Percentiles rank a stretch among this genome's conserved stretches.
Evolutionary conservation across 2,113 vertebrate genomes (phyloP).

Genomic region (Penelope pileata): DNA sequence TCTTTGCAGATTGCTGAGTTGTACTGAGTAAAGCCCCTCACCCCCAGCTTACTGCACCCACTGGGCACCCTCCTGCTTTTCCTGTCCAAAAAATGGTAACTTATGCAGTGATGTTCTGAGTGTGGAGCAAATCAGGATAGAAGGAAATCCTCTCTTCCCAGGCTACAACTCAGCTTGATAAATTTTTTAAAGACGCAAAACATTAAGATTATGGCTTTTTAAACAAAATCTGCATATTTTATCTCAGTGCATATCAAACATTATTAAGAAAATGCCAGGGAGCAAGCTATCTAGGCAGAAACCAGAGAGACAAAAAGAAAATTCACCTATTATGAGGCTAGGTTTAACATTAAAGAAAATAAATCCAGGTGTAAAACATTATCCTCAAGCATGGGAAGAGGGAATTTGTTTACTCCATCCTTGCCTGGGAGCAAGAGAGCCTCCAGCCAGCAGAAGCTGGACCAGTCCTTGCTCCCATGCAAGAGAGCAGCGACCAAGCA

Average conservation of each 20-base stretch:
- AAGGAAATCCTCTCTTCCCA: neutral
- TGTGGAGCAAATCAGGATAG: neutral
- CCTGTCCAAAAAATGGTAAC: neutral
- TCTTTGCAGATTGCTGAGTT: neutral
- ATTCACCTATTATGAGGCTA: neutral
- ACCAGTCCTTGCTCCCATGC: neutral
- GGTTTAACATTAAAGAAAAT: neutral
- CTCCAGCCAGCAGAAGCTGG: neutral
- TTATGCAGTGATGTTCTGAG: neutral
- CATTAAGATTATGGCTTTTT: neutral
- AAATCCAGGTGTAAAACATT: neutral
- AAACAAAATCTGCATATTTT: neutral
- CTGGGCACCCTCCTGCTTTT: neutral
- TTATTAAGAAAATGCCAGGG: neutral
- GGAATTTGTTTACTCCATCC: neutral
- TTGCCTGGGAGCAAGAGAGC: neutral
- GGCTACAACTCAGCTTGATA: neutral
- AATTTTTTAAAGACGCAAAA: neutral
- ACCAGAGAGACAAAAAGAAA: neutral
- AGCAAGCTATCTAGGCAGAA: conserved; percentile 22
- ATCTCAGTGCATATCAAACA: neutral
- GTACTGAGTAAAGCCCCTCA: accelerated
- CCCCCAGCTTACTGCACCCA: neutral
- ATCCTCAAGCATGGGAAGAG: neutral
- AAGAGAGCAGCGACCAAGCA: neutral